Conservation (phyloP, 2,797 vertebrate genomes). For the Odontamblyopus lacepedii region DNA sequence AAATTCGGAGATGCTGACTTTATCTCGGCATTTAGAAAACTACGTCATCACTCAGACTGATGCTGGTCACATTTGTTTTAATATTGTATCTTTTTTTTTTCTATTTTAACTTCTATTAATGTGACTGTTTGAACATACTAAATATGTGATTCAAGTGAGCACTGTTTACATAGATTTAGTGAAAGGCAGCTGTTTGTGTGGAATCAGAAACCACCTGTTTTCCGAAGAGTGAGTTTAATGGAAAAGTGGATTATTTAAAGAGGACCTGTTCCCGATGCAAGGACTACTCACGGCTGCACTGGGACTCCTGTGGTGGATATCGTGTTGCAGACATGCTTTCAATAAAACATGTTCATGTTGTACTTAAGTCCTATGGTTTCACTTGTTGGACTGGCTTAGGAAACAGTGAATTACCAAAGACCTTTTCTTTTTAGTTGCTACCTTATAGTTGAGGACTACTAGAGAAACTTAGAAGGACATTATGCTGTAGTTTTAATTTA, state of each 20-base stretch:
- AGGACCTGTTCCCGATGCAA: not conserved
- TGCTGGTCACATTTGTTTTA: slow-evolving; percentile 58
- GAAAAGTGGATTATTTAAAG: not conserved
- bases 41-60: slow-evolving; percentile 63
- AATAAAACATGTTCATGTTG: slow-evolving; percentile 69
- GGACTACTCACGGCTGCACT: not conserved
- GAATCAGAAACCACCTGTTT: slow-evolving; percentile 9
- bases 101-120: slow-evolving; percentile 80
- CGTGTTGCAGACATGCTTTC: slow-evolving; percentile 52
- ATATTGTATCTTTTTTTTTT: slow-evolving; percentile 59
- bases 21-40: slow-evolving; percentile 86
- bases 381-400: not conserved
- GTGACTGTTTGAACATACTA: slow-evolving; percentile 82
- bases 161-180: slow-evolving; percentile 69
- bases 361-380: slow-evolving; percentile 17
- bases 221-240: not conserved
- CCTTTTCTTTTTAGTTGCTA: not conserved
- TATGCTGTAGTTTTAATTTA: not conserved
- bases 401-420: not conserved
- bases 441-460: not conserved
- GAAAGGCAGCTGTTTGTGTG: slow-evolving; percentile 64
- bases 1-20: slow-evolving; percentile 90
- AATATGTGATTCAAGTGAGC: slow-evolving; percentile 85
- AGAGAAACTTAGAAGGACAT: not conserved
- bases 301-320: slow-evolving; percentile 19